Evolutionary conservation across 2,888 invertebrate genomes (phyloP), one percentile per base, ranked within the genome.

Genomic region (Lymantria monacha): DNA sequence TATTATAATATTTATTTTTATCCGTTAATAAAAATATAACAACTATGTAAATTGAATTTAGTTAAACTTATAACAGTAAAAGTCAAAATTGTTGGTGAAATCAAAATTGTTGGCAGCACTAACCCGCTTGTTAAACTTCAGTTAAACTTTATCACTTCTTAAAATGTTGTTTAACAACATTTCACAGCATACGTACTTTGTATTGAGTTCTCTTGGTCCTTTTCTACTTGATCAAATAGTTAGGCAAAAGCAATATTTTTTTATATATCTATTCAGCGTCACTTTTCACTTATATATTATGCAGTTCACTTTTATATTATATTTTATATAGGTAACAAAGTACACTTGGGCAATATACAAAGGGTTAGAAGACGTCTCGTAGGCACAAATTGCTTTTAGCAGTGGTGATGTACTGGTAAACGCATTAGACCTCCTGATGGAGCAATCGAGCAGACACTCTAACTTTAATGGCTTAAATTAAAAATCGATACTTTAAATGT

Each of bases 401-500:
- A 70, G 69, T 74, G 74, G 72, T 72, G 76, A 77, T 76, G 76
- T 79, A 69, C 76, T 67, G 64, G 69, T 78, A 80, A 81, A 72
- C 70, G 78, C 70, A 81, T 84, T 85, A 84, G 49, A 75, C 57
- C 47, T 51, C 65, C 74, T 78, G 81, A 83, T 81, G 78, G 74
- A 75, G 81, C 81, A 79, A 83, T 85, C 81, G 80, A 64, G 66
- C 69, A 74, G 70, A 72, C 75, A 79, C 81, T 81, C 79, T 73
- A 73, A 79, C 75, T 74, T 79, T 79, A 83, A 83, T 83, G 72
- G 72, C 59, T 50, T 76, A 74, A 62, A 83, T 81, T 76, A 81
- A 81, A 84, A 83, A 81, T 83, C 81, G 73, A 83, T 81, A 72
- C 57, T 51, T 63, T 60, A 57, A 68, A 58, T 61, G 53, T 63